These are phyloP conservation scores for Mylabris sibirica DNA, from an alignment of 2,888 invertebrate species.

Conservation along the genomic window DNA sequence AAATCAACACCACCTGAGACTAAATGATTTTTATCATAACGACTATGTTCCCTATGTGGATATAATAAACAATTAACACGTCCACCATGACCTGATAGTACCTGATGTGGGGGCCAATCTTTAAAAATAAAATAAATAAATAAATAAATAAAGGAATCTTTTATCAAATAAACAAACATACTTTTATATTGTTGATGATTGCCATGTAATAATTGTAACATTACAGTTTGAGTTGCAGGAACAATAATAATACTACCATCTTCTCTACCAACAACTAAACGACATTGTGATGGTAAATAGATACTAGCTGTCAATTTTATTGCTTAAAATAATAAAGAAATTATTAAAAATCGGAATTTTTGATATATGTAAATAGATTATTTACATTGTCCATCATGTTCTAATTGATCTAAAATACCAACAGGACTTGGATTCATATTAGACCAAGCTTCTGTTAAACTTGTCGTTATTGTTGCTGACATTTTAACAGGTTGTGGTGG, in stretches of 20 bases:
- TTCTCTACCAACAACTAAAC: constrained; percentile 92
- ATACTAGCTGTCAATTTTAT: constrained; percentile 92
- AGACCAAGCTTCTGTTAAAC: constrained; percentile 87
- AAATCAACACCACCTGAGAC: constrained; percentile 98
- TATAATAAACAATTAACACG: constrained; percentile 94
- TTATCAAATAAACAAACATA: constrained; percentile 49
- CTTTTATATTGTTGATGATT: constrained; percentile 82
- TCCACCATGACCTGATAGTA: constrained; percentile 89
- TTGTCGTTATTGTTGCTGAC: constrained; percentile 81
- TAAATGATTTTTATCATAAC: constrained; percentile 88
- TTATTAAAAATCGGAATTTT: constrained; percentile 8
- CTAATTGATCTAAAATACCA: constrained; percentile 89
- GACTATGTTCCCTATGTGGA: constrained; percentile 88
- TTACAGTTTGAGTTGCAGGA: constrained; percentile 94
- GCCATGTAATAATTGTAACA: constrained; percentile 89
- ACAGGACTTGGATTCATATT: constrained; percentile 87
- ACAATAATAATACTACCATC: constrained; percentile 97
- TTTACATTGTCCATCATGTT: constrained; percentile 72
- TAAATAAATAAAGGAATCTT: no score
- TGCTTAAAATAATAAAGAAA: constrained; percentile 52
- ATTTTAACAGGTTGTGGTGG: constrained; percentile 62
- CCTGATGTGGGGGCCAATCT: constrained; percentile 92
- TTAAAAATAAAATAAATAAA: constrained; percentile 25
- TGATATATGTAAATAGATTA: not conserved
- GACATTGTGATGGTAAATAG: constrained; percentile 91